Conservation (phyloP, 2,113 vertebrate genomes). For the Bombycilla garrulus region DNA sequence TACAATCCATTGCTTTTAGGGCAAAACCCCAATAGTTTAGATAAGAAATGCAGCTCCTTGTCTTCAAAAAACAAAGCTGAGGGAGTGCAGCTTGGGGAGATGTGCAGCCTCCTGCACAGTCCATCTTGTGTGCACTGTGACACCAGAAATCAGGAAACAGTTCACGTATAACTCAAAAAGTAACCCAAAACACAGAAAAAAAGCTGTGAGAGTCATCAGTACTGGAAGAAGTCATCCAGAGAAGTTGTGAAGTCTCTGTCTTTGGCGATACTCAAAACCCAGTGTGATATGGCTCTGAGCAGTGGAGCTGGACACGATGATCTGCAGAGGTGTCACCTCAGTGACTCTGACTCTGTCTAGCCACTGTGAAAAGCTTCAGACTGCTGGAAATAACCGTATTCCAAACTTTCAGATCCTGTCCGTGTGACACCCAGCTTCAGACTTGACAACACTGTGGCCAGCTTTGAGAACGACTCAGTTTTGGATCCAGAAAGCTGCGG, state of each 20-base stretch:
- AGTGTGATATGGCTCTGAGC: fast-evolving
- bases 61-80: background rate
- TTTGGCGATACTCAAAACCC: background rate
- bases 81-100: background rate
- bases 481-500: background rate
- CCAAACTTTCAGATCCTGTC: background rate
- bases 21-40: background rate
- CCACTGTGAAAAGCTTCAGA: background rate
- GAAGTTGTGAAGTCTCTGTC: background rate
- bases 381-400: background rate
- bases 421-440: background rate
- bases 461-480: background rate
- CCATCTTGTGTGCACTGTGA: background rate
- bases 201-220: background rate
- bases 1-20: background rate
- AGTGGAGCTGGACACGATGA: background rate
- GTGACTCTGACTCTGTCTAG: background rate
- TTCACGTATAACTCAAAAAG: background rate
- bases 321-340: background rate
- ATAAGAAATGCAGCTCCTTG: background rate
- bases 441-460: background rate
- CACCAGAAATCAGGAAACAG: fast-evolving
- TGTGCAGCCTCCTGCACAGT: background rate
- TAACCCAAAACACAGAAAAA: background rate
- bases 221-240: background rate